These are phyloP conservation scores for Drosophila erecta DNA, from an alignment of 1,140 invertebrate species.

Conservation along the genomic window DNA sequence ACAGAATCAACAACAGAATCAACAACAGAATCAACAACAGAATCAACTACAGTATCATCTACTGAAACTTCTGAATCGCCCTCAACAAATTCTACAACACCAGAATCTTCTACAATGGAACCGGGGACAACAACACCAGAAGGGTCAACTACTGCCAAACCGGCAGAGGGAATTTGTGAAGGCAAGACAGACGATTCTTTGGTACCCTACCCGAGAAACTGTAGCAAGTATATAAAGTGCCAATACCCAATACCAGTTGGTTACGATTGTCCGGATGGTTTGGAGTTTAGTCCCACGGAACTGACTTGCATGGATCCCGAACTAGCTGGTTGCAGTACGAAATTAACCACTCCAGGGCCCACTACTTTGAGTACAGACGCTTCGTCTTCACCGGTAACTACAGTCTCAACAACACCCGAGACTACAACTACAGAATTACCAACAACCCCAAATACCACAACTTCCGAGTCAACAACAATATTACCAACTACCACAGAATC, in stretches of 20 bases:
- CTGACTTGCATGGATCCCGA: slow-evolving; percentile 60
- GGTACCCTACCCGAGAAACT: slow-evolving; percentile 70
- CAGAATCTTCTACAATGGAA: slow-evolving; percentile 12
- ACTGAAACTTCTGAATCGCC: not conserved
- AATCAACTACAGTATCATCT: not conserved
- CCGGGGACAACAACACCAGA: slow-evolving; percentile 20
- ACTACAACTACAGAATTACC: slow-evolving; percentile 2
- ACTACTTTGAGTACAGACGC: slow-evolving; percentile 1
- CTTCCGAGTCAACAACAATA: slow-evolving; percentile 7
- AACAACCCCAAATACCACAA: not conserved
- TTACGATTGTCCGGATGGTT: slow-evolving; percentile 51
- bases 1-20: not conserved
- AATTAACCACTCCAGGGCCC: slow-evolving; percentile 15
- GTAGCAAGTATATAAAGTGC: slow-evolving; percentile 67
- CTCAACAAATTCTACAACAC: not conserved
- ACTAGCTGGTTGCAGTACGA: slow-evolving; percentile 50
- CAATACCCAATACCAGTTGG: slow-evolving; percentile 63
- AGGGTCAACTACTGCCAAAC: slow-evolving; percentile 17
- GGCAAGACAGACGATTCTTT: slow-evolving; percentile 32
- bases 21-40: not conserved
- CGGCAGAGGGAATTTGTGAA: slow-evolving; percentile 52
- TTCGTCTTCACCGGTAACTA: slow-evolving; percentile 7
- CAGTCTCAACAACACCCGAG: not conserved
- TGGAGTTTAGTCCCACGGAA: slow-evolving; percentile 68
- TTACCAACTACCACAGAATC: not conserved